Base-by-base conservation (phyloP, 2,797 vertebrate species). In the Sandelia bainsii region DNA sequence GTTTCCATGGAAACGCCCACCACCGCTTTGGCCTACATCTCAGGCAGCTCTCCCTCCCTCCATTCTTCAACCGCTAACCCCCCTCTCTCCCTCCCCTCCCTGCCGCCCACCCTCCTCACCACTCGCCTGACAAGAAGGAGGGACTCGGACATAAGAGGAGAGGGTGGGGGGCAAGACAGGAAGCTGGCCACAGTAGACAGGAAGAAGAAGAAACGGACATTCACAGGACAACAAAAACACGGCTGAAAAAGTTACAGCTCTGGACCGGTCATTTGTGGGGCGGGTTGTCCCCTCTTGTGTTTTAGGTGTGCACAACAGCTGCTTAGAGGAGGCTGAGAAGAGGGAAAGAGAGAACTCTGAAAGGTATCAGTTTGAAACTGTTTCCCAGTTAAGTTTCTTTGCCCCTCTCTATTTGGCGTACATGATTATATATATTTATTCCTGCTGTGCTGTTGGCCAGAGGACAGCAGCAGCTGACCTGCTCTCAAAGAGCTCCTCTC, bases 1-100 rank as follows among this genome's bases (percentile, higher is more conserved):
- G 96, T 96, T 96, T 96, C 95, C 94, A 93, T 94, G 96, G 96
- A 96, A 96, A 97, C 93, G 77, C 94, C 94, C 94, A 90, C 92
- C 92, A 94, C 93, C 88, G 91, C 96, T 95, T 92, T 94, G 95
- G 96, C 96, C 96, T 96, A 96, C 95, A 94, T 96, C 96, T 96
- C 94, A 95, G 95, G 95, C 94, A 92, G 95, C 95, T 94, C 94
- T 95, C 95, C 90, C 93, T 91, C 92, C 78, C 91, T 81, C 75
- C 75, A 42, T 87, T 84, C 44, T 67, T 69, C 69, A 63, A 53
- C 34, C 20, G 10, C 46, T 23, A 51, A 9, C 29, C 49, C 34
- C 4, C 23, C 49, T 4, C 48, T 11, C 62, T 13, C 54, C 1
- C 57, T 11, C 92, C 60, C 56, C 69, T 58, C 61, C 54, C 59